Conservation (phyloP, 2,797 vertebrate genomes). For the Aotus griseimembra region DNA sequence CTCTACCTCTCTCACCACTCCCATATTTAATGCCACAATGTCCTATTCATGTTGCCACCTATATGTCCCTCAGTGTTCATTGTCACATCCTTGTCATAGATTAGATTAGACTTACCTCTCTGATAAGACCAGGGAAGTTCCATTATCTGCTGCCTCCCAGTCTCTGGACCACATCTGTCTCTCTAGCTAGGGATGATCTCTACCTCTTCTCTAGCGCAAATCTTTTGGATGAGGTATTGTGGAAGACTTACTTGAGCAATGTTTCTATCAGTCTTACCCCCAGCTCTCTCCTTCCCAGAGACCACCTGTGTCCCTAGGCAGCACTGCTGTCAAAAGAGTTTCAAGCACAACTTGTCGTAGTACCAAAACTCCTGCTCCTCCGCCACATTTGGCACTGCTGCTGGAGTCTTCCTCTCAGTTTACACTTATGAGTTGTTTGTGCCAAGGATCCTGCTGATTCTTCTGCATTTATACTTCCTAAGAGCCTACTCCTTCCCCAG, state of each 20-base stretch:
- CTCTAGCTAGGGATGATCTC: neutral
- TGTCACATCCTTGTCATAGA: neutral
- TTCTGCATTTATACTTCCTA: neutral
- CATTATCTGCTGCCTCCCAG: neutral
- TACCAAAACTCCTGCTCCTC: neutral
- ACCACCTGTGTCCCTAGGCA: neutral
- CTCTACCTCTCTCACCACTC: neutral
- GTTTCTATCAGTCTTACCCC: neutral
- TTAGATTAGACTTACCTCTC: neutral
- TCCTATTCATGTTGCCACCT: neutral
- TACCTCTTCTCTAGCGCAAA: neutral
- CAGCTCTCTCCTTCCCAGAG: neutral
- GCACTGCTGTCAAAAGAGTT: neutral
- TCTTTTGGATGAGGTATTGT: neutral
- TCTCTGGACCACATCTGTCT: neutral
- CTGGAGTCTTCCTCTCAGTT: neutral
- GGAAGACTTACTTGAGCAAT: neutral
- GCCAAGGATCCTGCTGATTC: neutral
- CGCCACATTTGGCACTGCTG: neutral
- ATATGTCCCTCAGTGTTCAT: neutral
- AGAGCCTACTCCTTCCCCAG: neutral
- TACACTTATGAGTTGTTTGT: neutral
- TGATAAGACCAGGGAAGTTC: neutral
- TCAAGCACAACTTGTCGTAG: neutral
- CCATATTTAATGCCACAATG: neutral